Evolutionary conservation across 2,113 vertebrate species (phyloP).

Genomic region (Galeopterus variegatus): DNA sequence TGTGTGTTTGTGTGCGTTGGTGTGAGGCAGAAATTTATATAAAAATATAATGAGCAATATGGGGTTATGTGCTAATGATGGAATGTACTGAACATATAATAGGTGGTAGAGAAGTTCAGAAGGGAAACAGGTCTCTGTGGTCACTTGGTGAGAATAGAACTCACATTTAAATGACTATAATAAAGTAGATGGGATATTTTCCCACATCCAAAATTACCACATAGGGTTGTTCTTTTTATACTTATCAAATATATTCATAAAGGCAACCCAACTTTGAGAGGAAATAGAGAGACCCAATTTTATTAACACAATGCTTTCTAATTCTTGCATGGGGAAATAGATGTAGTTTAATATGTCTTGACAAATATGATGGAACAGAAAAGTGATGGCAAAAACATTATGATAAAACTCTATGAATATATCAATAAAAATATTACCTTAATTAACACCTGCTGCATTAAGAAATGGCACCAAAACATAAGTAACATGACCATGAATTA

Average conservation of each 20-base stretch:
- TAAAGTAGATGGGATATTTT: not conserved
- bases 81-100: not conserved
- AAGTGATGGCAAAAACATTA: not conserved
- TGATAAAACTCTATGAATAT: not conserved
- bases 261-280: not conserved
- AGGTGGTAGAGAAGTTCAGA: not conserved
- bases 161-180: conserved; percentile 37
- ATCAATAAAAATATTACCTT: not conserved
- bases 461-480: not conserved
- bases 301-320: not conserved
- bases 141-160: not conserved
- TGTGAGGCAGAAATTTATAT: not conserved
- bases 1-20: not conserved
- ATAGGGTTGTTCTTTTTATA: not conserved
- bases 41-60: not conserved
- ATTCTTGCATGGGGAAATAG: not conserved
- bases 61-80: not conserved
- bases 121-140: not conserved
- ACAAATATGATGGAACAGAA: not conserved
- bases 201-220: not conserved
- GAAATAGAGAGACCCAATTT: conserved; percentile 2
- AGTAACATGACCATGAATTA: not conserved
- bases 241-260: conserved; percentile 1
- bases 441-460: not conserved
- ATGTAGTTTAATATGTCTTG: not conserved